Percentiles rank a stretch among this genome's conserved stretches.
Evolutionary conservation across 53 echinoderm and acorn worm species (phyloP).

Genomic region (Stichopus horrens): DNA sequence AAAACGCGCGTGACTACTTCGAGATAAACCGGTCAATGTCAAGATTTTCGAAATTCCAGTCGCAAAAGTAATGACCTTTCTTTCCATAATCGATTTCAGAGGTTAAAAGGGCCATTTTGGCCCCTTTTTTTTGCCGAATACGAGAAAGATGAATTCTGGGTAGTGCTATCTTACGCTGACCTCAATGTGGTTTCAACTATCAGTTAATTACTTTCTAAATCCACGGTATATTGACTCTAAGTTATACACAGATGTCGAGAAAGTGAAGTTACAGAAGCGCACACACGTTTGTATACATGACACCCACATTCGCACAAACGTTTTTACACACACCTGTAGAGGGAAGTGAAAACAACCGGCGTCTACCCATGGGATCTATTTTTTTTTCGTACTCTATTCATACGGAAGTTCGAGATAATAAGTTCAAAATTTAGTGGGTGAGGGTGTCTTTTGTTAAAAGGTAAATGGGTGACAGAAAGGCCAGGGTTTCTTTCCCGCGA

Average conservation of each 20-base stretch:
- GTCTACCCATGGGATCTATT: no score
- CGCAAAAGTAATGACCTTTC: not conserved
- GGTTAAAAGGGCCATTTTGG: not conserved
- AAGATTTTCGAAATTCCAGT: not conserved
- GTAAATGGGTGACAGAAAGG: conserved; percentile 4
- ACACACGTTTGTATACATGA: no score
- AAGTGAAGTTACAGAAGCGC: no score
- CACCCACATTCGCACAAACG: no score
- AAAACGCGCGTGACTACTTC: not conserved
- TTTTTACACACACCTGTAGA: no score
- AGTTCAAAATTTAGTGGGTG: not conserved
- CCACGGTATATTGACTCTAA: no score
- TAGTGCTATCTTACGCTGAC: not conserved
- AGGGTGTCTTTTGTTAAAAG: not conserved
- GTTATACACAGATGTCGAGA: no score
- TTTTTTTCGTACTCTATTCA: not conserved
- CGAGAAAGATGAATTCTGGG: not conserved
- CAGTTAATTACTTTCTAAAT: conserved; percentile 8
- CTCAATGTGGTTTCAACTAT: conserved; percentile 5
- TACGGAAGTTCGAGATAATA: not conserved
- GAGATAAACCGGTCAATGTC: conserved; percentile 1
- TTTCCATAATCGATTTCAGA: not conserved
- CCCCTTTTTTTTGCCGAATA: not conserved
- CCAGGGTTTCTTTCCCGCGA: not conserved
- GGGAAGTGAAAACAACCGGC: no score